Conservation (phyloP, 2,113 vertebrate species). For the Mesoclemmys tuberculata region DNA sequence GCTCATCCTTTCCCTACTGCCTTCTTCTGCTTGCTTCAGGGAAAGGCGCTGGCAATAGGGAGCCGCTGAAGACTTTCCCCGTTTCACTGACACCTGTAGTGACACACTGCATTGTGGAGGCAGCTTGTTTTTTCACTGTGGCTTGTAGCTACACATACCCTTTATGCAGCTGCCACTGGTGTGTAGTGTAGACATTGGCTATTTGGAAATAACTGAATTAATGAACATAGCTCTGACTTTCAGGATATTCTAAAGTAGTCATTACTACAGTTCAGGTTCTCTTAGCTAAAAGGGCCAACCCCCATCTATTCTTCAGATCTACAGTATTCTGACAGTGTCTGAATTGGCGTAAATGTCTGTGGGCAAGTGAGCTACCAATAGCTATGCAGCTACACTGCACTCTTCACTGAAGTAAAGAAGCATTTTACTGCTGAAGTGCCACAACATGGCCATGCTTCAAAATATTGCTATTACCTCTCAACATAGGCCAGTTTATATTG, state of each 20-base stretch:
- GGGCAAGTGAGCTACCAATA: background rate
- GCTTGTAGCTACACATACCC: background rate
- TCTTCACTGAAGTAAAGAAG: background rate
- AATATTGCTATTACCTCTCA: background rate
- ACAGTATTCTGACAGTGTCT: background rate
- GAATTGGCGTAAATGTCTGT: background rate
- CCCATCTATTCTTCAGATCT: background rate
- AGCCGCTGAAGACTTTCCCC: background rate
- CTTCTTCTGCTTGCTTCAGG: background rate
- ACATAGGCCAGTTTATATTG: accelerated
- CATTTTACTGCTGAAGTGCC: background rate
- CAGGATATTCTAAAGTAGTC: background rate
- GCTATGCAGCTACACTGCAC: background rate
- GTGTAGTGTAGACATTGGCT: background rate
- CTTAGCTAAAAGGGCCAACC: background rate
- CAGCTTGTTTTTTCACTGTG: background rate
- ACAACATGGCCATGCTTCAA: background rate
- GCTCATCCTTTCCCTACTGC: background rate
- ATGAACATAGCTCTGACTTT: background rate
- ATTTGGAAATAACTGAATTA: background rate
- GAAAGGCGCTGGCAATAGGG: background rate
- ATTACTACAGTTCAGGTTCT: background rate
- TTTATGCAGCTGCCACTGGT: background rate
- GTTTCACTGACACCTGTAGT: background rate
- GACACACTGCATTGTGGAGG: background rate